These are phyloP conservation scores for Strigamia transsilvanica DNA, from an alignment of 2,888 invertebrate species.

Conservation along the genomic window DNA sequence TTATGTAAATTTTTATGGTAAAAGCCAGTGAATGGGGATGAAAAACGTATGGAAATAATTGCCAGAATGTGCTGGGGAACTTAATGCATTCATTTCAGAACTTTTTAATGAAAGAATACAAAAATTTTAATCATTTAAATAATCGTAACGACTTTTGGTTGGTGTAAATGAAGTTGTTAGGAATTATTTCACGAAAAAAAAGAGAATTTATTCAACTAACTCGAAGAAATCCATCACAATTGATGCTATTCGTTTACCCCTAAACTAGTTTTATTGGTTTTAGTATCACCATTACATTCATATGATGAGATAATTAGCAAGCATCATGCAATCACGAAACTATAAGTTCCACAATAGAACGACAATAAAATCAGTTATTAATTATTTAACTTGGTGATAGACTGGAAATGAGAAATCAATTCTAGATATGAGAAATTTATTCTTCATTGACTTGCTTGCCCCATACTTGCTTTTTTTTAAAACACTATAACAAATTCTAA, in stretches of 20 bases:
- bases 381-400: neutral
- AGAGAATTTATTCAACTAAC: no score
- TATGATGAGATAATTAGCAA: slow-evolving; percentile 15
- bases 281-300: neutral
- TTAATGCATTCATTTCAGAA: no score
- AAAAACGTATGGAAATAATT: no score
- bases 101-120: no score
- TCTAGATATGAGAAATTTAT: neutral
- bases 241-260: neutral
- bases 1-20: no score
- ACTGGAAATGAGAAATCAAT: neutral
- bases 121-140: neutral
- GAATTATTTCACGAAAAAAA: no score
- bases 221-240: neutral
- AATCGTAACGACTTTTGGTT: no score
- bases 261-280: neutral
- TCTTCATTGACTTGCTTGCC: neutral
- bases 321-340: slow-evolving; percentile 40
- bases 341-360: neutral
- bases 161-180: no score
- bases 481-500: neutral
- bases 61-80: no score
- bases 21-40: no score
- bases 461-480: neutral
- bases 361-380: no score